Conservation (phyloP, 1,140 invertebrate species). For the Neuroterus valhalla region DNA sequence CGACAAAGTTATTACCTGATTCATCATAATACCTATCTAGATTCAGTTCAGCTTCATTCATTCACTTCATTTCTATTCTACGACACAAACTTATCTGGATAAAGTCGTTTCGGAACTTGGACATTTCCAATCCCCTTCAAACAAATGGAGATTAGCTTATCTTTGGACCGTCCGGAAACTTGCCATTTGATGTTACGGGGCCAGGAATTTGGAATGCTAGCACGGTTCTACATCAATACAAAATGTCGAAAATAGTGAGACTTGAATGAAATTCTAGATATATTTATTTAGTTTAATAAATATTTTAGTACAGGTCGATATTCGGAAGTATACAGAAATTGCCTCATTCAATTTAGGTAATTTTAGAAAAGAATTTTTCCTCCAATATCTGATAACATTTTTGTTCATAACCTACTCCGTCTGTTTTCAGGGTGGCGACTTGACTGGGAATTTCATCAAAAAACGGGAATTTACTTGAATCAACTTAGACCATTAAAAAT, state of each 20-base stretch:
- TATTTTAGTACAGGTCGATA: no score
- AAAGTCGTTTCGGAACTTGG: slow-evolving; percentile 14
- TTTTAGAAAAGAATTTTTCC: no score
- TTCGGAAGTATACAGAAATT: no score
- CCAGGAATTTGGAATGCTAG: not conserved
- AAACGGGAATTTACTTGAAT: no score
- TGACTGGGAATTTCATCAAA: no score
- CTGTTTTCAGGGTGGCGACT: no score
- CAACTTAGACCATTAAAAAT: no score
- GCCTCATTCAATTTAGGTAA: no score
- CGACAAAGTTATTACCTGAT: not conserved
- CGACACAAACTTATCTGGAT: slow-evolving; percentile 18
- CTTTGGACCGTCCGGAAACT: slow-evolving; percentile 3
- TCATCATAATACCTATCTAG: not conserved
- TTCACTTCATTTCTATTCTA: slow-evolving; percentile 21
- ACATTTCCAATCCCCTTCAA: slow-evolving; percentile 27
- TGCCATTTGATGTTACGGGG: slow-evolving; percentile 15
- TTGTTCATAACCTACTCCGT: no score
- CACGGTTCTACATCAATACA: not conserved
- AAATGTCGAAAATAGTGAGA: not conserved
- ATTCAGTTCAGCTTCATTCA: slow-evolving; percentile 23
- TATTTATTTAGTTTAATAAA: no score
- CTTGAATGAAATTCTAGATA: no score
- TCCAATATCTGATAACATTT: no score
- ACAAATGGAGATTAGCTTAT: slow-evolving; percentile 30